Conservation (phyloP, 2,888 invertebrate species). For the Helicoverpa assulta region DNA sequence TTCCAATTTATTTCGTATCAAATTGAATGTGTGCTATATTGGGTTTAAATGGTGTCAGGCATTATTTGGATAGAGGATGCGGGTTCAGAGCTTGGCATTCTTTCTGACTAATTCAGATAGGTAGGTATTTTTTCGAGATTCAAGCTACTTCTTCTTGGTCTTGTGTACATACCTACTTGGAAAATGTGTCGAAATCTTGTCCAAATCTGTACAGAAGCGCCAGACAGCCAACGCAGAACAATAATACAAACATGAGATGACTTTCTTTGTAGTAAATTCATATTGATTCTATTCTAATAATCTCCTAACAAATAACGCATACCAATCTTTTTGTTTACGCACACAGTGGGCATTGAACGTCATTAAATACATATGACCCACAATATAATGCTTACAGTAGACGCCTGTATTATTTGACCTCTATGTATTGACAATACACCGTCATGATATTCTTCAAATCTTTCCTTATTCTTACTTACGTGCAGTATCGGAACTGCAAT, state of each 20-base stretch:
- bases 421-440: background rate
- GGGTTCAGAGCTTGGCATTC: background rate
- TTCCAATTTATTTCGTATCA: slow-evolving; percentile 2
- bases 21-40: slow-evolving; percentile 2
- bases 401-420: background rate
- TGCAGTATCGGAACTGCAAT: no score
- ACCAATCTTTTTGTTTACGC: background rate
- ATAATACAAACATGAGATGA: no score
- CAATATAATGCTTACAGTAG: background rate
- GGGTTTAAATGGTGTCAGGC: background rate
- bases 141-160: no score
- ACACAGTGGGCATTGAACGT: background rate
- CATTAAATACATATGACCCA: background rate
- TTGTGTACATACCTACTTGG: no score
- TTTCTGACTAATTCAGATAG: no score
- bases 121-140: no score
- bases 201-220: background rate
- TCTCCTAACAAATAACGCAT: no score
- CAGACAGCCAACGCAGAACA: no score
- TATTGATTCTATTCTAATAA: no score
- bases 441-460: background rate
- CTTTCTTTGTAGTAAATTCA: no score
- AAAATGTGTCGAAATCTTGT: background rate
- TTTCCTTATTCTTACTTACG: background rate
- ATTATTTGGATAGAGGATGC: background rate